Conservation (phyloP, 1,140 invertebrate genomes). For the Caenorhabditis inopinata region DNA sequence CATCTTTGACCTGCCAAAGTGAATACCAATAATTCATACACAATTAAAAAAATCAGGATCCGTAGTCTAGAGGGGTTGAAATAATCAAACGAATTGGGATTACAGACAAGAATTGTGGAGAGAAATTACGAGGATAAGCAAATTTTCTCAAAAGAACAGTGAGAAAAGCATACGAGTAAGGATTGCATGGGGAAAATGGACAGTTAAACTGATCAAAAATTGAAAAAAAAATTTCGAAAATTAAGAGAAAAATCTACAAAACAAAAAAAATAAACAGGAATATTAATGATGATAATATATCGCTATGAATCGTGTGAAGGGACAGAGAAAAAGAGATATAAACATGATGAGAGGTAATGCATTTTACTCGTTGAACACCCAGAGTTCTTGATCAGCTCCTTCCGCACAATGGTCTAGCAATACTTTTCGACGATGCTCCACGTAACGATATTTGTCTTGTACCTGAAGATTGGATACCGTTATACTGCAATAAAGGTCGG, state of each 20-base stretch:
- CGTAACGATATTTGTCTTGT: not conserved
- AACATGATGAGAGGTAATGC: too few relatives aligned
- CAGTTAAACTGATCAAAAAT: slow-evolving; percentile 7
- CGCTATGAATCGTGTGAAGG: too few relatives aligned
- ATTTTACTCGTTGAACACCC: not conserved
- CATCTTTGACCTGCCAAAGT: too few relatives aligned
- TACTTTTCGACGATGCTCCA: not conserved
- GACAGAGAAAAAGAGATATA: not conserved
- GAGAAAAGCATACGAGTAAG: not conserved
- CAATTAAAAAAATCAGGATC: not conserved
- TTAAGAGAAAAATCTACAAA: not conserved
- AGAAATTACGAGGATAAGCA: not conserved
- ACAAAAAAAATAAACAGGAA: too few relatives aligned
- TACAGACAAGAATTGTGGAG: not conserved
- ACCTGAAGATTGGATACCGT: not conserved
- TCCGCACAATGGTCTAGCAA: not conserved
- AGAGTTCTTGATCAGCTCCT: not conserved
- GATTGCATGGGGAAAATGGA: not conserved
- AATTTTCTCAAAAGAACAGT: not conserved
- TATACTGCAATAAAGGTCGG: too few relatives aligned
- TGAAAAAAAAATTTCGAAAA: not conserved
- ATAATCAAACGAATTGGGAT: not conserved
- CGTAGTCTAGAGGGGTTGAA: not conserved
- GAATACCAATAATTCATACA: not conserved
- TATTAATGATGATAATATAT: too few relatives aligned